Evolutionary conservation across 2,797 vertebrate genomes (phyloP).

Genomic region (Falco biarmicus): DNA sequence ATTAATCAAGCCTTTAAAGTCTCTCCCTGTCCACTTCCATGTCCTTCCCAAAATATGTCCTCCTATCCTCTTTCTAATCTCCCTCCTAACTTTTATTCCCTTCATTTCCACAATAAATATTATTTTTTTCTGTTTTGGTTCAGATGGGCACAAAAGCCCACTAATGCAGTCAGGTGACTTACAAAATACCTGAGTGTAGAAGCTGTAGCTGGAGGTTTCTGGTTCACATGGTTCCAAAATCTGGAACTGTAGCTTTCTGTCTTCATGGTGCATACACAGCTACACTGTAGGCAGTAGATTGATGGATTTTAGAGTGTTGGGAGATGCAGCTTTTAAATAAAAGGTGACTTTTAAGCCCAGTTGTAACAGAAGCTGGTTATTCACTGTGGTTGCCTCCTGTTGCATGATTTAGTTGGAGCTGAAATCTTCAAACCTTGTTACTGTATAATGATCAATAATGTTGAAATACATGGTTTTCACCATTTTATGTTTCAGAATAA

Average conservation of each 20-base stretch:
- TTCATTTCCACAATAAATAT: neutral
- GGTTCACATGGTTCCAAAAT: neutral
- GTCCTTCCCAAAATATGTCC: neutral
- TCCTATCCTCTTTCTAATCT: neutral
- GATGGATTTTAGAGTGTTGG: neutral
- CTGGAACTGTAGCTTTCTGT: neutral
- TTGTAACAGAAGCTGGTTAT: neutral
- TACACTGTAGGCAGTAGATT: neutral
- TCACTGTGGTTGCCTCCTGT: neutral
- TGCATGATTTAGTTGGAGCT: neutral
- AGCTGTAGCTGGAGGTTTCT: neutral
- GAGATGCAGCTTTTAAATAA: neutral
- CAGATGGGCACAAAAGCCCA: neutral
- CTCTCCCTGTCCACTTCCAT: neutral
- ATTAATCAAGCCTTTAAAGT: neutral
- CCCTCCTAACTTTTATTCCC: neutral
- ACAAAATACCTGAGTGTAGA: neutral
- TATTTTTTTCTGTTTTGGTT: neutral
- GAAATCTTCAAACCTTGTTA: neutral
- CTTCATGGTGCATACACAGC: neutral
- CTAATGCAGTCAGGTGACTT: neutral
- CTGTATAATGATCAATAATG: neutral
- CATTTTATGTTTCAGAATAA: conserved; percentile 82
- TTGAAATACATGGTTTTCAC: neutral
- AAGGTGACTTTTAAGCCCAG: neutral